phyloP scores from a whole-genome alignment of 2,797 vertebrate genomes.

The Loris lydekkerianus region DNA sequence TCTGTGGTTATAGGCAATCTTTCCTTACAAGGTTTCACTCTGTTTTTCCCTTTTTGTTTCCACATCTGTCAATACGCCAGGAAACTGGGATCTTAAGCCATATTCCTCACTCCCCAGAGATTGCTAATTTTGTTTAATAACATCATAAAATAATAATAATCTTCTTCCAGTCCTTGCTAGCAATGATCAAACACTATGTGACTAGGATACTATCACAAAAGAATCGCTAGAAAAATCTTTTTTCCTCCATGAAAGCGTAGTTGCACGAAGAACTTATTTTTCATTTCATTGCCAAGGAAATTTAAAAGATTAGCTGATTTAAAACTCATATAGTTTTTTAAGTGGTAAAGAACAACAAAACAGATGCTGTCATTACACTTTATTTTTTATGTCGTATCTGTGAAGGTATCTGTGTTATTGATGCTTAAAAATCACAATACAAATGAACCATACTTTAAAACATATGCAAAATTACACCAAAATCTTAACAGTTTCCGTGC shows the following conservation, averaged over 20 bases:
- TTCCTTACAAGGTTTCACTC: not conserved
- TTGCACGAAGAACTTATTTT: constrained; percentile 63
- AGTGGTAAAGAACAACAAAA: constrained; percentile 63
- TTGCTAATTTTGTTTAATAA: constrained; percentile 67
- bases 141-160: constrained; percentile 69
- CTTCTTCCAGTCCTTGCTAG: constrained; percentile 55
- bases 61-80: not conserved
- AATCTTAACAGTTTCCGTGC: constrained; percentile 30
- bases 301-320: constrained; percentile 66
- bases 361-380: constrained; percentile 42
- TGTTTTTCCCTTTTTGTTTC: constrained; percentile 42
- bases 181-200: constrained; percentile 54
- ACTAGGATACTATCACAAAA: not conserved
- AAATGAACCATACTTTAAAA: constrained; percentile 55
- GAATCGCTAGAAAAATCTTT: constrained; percentile 56
- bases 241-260: constrained; percentile 45
- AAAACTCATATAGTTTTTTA: constrained; percentile 47
- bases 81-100: constrained; percentile 47
- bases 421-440: constrained; percentile 48
- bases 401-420: not conserved
- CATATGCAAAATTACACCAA: not conserved
- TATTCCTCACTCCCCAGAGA: not conserved
- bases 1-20: not conserved
- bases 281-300: constrained; percentile 71
- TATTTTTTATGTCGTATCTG: constrained; percentile 30